Evolutionary conservation across 2,888 invertebrate species (phyloP).

Genomic region (Thecophora atra): DNA sequence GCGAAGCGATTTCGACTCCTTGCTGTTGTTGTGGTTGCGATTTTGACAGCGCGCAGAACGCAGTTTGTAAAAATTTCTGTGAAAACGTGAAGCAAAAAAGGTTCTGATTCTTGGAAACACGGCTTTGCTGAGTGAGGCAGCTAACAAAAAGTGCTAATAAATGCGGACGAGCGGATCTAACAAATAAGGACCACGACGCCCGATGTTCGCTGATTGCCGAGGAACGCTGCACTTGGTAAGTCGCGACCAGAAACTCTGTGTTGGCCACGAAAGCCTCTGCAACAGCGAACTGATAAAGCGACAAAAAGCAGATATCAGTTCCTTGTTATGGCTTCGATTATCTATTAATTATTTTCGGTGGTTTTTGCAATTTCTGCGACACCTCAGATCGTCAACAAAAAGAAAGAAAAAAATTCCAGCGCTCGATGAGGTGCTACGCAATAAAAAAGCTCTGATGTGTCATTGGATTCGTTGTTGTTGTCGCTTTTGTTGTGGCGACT

Average conservation of each 20-base stretch:
- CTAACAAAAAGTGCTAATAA: background rate
- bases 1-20: conserved; percentile 18
- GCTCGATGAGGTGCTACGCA: background rate
- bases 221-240: conserved; percentile 21
- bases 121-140: background rate
- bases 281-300: background rate
- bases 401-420: too few relatives aligned
- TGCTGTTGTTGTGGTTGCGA: conserved; percentile 24
- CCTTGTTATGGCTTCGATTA: too few relatives aligned
- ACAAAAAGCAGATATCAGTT: too few relatives aligned
- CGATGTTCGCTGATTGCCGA: background rate
- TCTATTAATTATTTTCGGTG: too few relatives aligned
- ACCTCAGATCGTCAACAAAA: too few relatives aligned
- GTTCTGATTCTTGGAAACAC: background rate
- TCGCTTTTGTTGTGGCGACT: background rate
- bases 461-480: background rate
- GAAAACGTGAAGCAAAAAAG: background rate
- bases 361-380: too few relatives aligned
- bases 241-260: background rate
- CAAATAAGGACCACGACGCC: background rate
- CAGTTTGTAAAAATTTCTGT: conserved; percentile 27
- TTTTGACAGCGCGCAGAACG: conserved; percentile 33
- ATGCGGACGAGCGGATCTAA: background rate
- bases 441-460: background rate
- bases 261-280: background rate